Percentiles rank a stretch among this genome's conserved stretches.
phyloP scores from a whole-genome alignment of 2,113 vertebrate species.

The Polyodon spathula region DNA sequence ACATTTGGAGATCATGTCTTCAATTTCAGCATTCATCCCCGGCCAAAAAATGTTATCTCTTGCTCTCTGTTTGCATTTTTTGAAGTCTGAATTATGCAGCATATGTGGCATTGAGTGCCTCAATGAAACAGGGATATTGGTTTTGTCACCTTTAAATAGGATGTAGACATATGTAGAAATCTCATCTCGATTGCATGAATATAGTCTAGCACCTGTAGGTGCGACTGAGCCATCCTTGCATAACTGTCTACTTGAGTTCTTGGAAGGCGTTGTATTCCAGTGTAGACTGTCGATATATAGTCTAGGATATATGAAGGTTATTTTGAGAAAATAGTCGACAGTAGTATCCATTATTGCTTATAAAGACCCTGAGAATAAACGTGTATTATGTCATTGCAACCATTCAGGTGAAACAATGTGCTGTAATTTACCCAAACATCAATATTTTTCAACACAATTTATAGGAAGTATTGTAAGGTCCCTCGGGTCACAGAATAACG shows the following conservation, averaged over 20 bases:
- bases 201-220: neutral
- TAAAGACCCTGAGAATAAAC: too few species aligned
- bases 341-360: too few species aligned
- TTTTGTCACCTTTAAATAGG: constrained; percentile 13
- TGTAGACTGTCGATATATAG: too few species aligned
- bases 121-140: constrained; percentile 10
- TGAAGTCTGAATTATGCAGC: constrained; percentile 13
- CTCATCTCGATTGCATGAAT: constrained; percentile 8
- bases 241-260: neutral
- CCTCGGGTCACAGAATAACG: too few species aligned
- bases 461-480: too few species aligned
- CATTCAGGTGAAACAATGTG: too few species aligned
- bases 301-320: too few species aligned
- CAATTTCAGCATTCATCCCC: constrained; percentile 12
- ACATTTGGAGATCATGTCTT: constrained; percentile 1
- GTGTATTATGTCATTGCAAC: too few species aligned
- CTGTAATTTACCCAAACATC: too few species aligned
- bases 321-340: too few species aligned
- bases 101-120: constrained; percentile 11
- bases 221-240: neutral
- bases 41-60: constrained; percentile 18
- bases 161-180: neutral
- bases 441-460: too few species aligned
- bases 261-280: neutral
- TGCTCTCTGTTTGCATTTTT: constrained; percentile 15